A percentile compares a stretch with the other conserved stretches of the same genome.
Conservation (phyloP, 2,797 vertebrate species). For the Chaunax sp. region DNA sequence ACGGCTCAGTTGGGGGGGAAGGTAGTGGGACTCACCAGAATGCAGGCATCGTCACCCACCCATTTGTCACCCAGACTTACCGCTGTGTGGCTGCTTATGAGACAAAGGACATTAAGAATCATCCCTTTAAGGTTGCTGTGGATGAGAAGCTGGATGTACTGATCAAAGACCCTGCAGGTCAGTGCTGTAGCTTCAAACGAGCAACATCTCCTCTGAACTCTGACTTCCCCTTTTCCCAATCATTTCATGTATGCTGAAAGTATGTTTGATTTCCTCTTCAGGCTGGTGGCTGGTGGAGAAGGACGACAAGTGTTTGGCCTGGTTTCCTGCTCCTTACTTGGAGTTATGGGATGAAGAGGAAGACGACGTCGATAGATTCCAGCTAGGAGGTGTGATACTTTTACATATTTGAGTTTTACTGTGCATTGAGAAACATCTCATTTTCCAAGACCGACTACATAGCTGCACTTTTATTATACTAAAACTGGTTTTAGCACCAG, state of each 20-base stretch:
- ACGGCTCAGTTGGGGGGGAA: slow-evolving; percentile 13
- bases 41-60: slow-evolving; percentile 74
- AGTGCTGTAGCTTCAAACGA: neutral
- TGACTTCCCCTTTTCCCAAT: neutral
- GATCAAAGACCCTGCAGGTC: slow-evolving; percentile 90
- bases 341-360: slow-evolving; percentile 68
- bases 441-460: no score
- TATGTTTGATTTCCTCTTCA: slow-evolving; percentile 53
- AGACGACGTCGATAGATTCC: slow-evolving; percentile 37
- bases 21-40: neutral
- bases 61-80: slow-evolving; percentile 85
- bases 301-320: slow-evolving; percentile 84
- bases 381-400: slow-evolving; percentile 71
- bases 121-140: slow-evolving; percentile 77
- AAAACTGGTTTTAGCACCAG: neutral
- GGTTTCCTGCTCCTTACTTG: slow-evolving; percentile 95
- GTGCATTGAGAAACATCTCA: no score
- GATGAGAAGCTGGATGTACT: slow-evolving; percentile 89
- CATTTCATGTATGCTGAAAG: neutral
- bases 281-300: slow-evolving; percentile 98
- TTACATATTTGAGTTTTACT: neutral
- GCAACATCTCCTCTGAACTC: neutral
- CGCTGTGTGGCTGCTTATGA: slow-evolving; percentile 85
- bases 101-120: slow-evolving; percentile 89
- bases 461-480: no score